Percentiles rank a stretch among this genome's conserved stretches.
phyloP scores from a whole-genome alignment of 2,888 invertebrate species.

The Rhogogaster chlorosoma region DNA sequence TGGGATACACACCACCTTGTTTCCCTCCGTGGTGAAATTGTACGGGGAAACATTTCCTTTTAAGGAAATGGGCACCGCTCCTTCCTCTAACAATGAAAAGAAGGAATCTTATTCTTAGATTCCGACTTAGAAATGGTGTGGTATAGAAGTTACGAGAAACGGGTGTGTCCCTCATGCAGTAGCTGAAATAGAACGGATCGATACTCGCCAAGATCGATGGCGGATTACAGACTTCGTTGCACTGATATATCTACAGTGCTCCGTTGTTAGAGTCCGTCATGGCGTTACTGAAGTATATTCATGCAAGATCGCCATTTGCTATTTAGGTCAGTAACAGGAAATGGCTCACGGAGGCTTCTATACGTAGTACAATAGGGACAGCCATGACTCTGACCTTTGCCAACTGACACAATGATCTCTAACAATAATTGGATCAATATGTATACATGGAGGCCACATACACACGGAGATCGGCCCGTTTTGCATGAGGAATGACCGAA shows the following conservation, averaged over 20 bases:
- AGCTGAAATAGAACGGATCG: conserved; percentile 32
- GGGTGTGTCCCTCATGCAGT: conserved; percentile 17
- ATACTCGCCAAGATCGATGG: conserved; percentile 19
- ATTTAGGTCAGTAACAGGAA: neutral
- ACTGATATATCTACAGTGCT: no score
- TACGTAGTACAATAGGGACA: neutral
- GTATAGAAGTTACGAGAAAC: neutral
- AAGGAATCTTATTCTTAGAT: neutral
- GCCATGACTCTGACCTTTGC: conserved; percentile 8
- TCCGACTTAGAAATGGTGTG: neutral
- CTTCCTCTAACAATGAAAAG: neutral
- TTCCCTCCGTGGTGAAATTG: neutral
- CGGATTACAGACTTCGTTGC: neutral
- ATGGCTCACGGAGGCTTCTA: neutral
- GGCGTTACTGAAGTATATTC: neutral
- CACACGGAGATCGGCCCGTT: neutral
- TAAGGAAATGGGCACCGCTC: neutral
- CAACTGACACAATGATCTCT: conserved; percentile 1
- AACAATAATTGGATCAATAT: neutral
- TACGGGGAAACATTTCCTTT: neutral
- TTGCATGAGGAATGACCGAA: neutral
- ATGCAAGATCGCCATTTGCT: neutral
- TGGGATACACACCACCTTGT: neutral
- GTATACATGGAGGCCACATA: neutral
- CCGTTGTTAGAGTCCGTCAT: no score